phyloP scores from a whole-genome alignment of 2,113 vertebrate genomes.

The Cichladusa arquata region DNA sequence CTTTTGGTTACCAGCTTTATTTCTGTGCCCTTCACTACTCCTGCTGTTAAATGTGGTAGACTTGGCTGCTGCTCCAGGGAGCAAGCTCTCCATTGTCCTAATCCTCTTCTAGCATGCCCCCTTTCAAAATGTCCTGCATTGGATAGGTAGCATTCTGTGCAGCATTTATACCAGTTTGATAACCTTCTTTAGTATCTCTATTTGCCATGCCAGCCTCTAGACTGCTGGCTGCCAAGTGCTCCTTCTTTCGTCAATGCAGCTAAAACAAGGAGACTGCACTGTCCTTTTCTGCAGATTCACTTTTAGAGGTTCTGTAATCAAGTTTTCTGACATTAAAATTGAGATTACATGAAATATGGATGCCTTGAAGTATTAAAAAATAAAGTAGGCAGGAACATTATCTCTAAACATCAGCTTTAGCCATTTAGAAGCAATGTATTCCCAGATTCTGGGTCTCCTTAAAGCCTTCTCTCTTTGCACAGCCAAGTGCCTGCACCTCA shows the following conservation, averaged over 20 bases:
- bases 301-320: background rate
- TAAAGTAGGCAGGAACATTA: background rate
- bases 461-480: background rate
- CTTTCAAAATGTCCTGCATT: background rate
- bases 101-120: background rate
- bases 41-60: background rate
- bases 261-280: background rate
- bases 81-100: background rate
- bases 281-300: background rate
- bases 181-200: background rate
- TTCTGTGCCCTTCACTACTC: background rate
- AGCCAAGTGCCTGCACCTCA: conserved; percentile 42
- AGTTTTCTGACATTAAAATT: conserved; percentile 4
- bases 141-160: background rate
- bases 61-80: background rate
- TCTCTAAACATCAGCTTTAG: background rate
- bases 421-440: background rate
- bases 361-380: conserved; percentile 20
- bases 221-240: background rate
- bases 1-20: background rate
- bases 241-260: background rate
- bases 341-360: background rate
- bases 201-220: background rate
- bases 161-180: background rate
- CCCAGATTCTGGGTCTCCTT: background rate